These are phyloP conservation scores for Penaeus japonicus DNA, from an alignment of 1,140 invertebrate genomes.

Conservation along the genomic window DNA sequence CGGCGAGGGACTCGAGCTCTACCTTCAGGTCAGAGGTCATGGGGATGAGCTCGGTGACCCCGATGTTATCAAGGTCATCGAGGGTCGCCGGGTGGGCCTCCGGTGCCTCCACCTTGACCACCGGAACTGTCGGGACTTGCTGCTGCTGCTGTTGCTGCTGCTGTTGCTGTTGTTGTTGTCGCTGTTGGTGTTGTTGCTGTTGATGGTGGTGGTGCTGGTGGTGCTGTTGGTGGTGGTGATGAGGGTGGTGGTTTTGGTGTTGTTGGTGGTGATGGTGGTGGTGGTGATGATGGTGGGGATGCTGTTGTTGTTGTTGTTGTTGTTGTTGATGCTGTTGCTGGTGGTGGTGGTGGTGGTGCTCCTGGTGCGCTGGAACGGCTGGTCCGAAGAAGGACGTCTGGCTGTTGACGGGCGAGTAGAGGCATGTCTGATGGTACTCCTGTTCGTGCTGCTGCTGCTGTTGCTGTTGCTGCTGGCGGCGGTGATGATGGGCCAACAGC, in stretches of 20 bases:
- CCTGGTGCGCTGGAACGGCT: neutral
- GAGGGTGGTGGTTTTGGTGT: neutral
- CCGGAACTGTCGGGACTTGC: neutral
- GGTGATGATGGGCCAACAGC: neutral
- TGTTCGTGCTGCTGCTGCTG: conserved; percentile 14
- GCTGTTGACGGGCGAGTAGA: conserved; percentile 55
- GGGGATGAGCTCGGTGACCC: conserved; percentile 58
- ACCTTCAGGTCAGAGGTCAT: conserved; percentile 58
- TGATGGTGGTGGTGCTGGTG: neutral
- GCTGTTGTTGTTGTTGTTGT: conserved; percentile 63
- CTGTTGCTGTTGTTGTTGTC: conserved; percentile 66
- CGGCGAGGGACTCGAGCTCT: conserved; percentile 52
- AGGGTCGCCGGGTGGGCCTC: conserved; percentile 54
- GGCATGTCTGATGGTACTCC: conserved; percentile 13
- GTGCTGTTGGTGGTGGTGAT: neutral
- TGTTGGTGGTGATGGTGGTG: conserved; percentile 11
- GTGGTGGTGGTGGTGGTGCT: conserved; percentile 27
- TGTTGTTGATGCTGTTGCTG: conserved; percentile 58
- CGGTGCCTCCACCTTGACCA: conserved; percentile 58
- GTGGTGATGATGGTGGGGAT: conserved; percentile 65
- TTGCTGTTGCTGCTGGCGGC: conserved; percentile 1
- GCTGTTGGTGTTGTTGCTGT: conserved; percentile 61
- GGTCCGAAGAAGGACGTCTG: neutral
- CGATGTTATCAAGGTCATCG: conserved; percentile 59
- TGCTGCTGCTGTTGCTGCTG: conserved; percentile 39